Conservation (phyloP, 2,113 vertebrate species). For the Holacanthus passer region DNA sequence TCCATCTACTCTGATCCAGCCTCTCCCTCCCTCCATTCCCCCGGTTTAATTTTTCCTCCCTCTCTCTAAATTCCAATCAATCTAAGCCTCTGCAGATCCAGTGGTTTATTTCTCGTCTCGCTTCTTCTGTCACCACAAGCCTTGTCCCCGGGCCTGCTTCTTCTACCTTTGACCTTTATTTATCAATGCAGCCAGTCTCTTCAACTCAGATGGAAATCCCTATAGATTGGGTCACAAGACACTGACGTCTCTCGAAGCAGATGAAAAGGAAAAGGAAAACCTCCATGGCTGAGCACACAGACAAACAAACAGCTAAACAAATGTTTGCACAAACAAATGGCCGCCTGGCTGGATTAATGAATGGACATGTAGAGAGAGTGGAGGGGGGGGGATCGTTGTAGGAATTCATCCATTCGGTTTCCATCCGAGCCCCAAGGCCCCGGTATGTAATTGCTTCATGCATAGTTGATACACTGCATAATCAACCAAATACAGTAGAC, state of each 20-base stretch:
- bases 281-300: slow-evolving; percentile 40
- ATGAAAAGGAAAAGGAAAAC: slow-evolving; percentile 5
- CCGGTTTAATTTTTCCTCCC: slow-evolving; percentile 53
- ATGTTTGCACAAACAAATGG: slow-evolving; percentile 75
- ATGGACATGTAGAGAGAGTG: slow-evolving; percentile 58
- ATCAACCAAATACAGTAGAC: slow-evolving; percentile 70
- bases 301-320: slow-evolving; percentile 71
- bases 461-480: slow-evolving; percentile 80
- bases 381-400: slow-evolving; percentile 45
- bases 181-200: slow-evolving; percentile 45
- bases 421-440: slow-evolving; percentile 65
- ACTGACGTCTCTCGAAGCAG: slow-evolving; percentile 18
- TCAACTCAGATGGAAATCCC: slow-evolving; percentile 43
- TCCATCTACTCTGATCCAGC: slow-evolving; percentile 55
- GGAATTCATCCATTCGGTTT: slow-evolving; percentile 68
- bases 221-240: slow-evolving; percentile 50
- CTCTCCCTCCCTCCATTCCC: slow-evolving; percentile 22
- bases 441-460: slow-evolving; percentile 78
- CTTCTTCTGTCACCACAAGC: slow-evolving; percentile 53
- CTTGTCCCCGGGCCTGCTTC: slow-evolving; percentile 26
- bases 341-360: slow-evolving; percentile 65
- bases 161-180: slow-evolving; percentile 72
- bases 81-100: slow-evolving; percentile 65
- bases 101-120: slow-evolving; percentile 60
- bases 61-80: slow-evolving; percentile 73